Evolutionary conservation across 2,113 vertebrate species (phyloP).

Genomic region (Hydrolagus affinis): DNA sequence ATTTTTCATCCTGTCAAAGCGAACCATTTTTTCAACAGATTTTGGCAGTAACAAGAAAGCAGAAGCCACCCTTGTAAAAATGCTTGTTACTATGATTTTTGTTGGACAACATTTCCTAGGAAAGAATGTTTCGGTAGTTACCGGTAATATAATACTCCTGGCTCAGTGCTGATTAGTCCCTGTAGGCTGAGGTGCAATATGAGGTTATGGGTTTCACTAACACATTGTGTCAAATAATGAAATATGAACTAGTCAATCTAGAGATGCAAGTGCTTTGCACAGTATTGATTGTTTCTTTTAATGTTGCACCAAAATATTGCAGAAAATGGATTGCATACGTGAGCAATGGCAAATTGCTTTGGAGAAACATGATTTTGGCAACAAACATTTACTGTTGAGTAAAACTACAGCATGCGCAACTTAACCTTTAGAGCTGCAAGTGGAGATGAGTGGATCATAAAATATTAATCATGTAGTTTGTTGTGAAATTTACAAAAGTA

Average conservation of each 20-base stretch:
- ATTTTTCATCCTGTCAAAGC: too few species aligned
- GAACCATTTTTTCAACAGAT: not conserved
- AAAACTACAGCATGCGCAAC: not conserved
- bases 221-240: not conserved
- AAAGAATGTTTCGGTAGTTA: not conserved
- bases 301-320: not conserved
- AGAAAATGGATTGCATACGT: not conserved
- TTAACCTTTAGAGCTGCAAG: not conserved
- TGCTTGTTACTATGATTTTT: not conserved
- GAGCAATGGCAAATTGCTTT: not conserved
- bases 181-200: too few species aligned
- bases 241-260: not conserved
- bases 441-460: not conserved
- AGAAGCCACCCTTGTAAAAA: not conserved
- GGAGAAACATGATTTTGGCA: not conserved
- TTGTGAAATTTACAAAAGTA: not conserved
- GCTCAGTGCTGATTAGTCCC: too few species aligned
- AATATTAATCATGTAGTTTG: not conserved
- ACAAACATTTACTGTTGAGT: not conserved
- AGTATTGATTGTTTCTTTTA: not conserved
- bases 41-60: not conserved
- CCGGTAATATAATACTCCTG: too few species aligned
- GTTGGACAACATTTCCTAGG: not conserved
- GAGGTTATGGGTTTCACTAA: not conserved
- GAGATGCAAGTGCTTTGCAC: not conserved